Conservation (phyloP, 2,888 invertebrate genomes). For the Pheosia tremula region DNA sequence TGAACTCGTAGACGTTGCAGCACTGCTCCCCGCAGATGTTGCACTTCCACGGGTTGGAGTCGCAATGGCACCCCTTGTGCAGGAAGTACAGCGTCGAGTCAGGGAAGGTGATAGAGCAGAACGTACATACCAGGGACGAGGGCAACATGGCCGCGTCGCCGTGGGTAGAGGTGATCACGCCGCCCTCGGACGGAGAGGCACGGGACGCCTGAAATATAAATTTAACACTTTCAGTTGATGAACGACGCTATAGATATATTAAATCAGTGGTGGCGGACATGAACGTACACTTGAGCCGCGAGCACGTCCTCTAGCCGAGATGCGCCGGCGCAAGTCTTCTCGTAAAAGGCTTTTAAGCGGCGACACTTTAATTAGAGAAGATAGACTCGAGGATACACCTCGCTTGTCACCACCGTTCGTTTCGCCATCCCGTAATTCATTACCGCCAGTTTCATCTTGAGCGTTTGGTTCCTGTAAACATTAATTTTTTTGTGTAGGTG, state of each 20-base stretch:
- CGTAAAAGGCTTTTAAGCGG: conserved; percentile 93
- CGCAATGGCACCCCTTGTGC: conserved; percentile 99
- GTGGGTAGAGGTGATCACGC: conserved; percentile 89
- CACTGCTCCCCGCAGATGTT: conserved; percentile 98
- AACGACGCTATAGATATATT: conserved; percentile 10
- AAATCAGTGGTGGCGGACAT: conserved; percentile 8
- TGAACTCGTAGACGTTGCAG: conserved; percentile 98
- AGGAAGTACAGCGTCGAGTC: conserved; percentile 98
- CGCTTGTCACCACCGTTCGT: conserved; percentile 72
- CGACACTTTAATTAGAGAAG: conserved; percentile 92
- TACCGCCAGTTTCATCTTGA: conserved; percentile 60
- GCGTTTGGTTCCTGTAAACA: conserved; percentile 64
- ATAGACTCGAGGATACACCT: conserved; percentile 87
- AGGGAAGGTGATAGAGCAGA: conserved; percentile 97
- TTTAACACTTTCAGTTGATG: background rate
- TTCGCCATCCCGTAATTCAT: conserved; percentile 63
- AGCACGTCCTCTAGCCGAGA: conserved; percentile 88
- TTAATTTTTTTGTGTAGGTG: conserved; percentile 9
- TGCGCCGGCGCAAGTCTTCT: conserved; percentile 92
- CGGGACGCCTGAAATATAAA: conserved; percentile 65
- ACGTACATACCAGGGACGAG: conserved; percentile 90
- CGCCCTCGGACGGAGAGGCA: conserved; percentile 80
- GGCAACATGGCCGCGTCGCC: conserved; percentile 84
- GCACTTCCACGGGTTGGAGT: conserved; percentile 98
- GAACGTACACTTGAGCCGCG: conserved; percentile 74